These are phyloP conservation scores for Acanthosepion esculentum DNA, from an alignment of 2,888 invertebrate genomes.

Conservation along the genomic window DNA sequence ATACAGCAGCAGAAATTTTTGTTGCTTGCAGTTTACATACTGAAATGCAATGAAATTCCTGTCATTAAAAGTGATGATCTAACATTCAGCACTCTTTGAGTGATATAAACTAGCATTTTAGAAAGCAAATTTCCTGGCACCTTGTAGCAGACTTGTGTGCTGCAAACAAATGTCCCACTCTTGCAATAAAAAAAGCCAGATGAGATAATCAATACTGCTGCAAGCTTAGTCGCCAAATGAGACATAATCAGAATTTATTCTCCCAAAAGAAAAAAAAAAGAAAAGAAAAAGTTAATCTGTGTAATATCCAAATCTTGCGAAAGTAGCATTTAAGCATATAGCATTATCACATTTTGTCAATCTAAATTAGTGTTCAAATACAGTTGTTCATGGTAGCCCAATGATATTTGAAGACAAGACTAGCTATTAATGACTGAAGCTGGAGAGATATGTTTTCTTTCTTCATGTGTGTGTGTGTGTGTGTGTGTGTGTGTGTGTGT, in stretches of 20 bases:
- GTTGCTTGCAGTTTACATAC: no score
- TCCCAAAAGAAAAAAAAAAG: not conserved
- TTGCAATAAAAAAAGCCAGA: not conserved
- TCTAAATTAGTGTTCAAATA: not conserved
- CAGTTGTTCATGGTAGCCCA: not conserved
- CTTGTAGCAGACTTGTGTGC: not conserved
- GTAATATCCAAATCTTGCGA: not conserved
- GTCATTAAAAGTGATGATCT: no score
- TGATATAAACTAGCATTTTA: not conserved
- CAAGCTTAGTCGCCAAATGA: not conserved
- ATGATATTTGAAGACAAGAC: not conserved
- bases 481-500: no score
- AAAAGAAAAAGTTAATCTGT: not conserved
- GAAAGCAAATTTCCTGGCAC: not conserved
- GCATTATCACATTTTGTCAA: not conserved
- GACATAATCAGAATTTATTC: not conserved
- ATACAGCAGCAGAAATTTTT: no score
- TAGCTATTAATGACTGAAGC: not conserved
- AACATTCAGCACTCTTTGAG: no score
- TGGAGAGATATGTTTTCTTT: not conserved
- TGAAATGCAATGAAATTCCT: no score
- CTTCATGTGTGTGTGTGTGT: no score
- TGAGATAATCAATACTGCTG: not conserved
- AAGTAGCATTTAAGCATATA: not conserved
- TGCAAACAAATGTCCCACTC: not conserved